A percentile compares a stretch with the other conserved stretches of the same genome.
Evolutionary conservation across 2,113 vertebrate genomes (phyloP).

Genomic region (Anolis carolinensis): DNA sequence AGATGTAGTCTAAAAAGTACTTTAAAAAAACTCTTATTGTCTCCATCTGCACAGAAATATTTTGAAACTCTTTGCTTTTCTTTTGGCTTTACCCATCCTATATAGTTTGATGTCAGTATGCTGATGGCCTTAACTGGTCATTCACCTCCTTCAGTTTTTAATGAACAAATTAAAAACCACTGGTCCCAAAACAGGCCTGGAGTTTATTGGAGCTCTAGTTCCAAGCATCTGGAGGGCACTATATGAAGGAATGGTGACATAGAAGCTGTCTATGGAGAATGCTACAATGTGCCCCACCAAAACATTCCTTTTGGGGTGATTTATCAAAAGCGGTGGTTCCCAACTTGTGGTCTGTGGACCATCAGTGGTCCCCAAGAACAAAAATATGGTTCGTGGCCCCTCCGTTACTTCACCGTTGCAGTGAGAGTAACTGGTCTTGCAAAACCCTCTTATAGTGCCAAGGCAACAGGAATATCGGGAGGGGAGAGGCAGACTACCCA

Average conservation of each 20-base stretch:
- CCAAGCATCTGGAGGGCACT: not conserved
- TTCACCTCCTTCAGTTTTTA: not conserved
- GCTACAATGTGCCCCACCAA: not conserved
- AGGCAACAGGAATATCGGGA: no score
- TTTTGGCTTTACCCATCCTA: not conserved
- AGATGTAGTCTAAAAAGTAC: no score
- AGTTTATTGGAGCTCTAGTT: not conserved
- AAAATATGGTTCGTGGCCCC: no score
- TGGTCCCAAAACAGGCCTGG: not conserved
- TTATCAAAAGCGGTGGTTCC: no score
- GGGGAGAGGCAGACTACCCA: no score
- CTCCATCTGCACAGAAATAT: no score
- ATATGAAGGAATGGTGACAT: not conserved
- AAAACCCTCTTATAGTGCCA: no score
- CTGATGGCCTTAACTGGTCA: not conserved
- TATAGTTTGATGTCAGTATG: not conserved
- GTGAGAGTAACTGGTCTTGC: no score
- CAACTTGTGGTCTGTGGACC: no score
- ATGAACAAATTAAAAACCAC: not conserved
- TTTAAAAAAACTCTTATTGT: no score
- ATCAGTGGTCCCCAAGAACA: no score
- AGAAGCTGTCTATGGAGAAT: rapidly evolving
- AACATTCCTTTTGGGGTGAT: not conserved
- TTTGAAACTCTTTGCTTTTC: not conserved
- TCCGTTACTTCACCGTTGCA: no score